A percentile compares a stretch with the other conserved stretches of the same genome.
Conservation (phyloP, 2,113 vertebrate genomes). For the Engraulis encrasicolus region DNA sequence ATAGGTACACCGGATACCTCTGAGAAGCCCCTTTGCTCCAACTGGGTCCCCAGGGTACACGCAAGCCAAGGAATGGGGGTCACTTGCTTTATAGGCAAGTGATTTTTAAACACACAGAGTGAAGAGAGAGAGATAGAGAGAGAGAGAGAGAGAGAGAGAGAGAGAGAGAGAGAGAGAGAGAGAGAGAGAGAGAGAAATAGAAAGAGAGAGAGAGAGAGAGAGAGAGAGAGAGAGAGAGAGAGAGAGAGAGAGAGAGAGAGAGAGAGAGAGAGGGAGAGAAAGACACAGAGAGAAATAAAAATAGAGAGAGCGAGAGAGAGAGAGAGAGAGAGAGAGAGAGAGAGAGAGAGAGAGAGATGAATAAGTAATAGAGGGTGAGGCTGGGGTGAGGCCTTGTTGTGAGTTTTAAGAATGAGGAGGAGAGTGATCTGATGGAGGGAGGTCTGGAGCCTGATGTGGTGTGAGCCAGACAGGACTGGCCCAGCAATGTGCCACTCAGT, state of each 20-base stretch:
- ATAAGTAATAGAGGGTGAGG: slow-evolving; percentile 47
- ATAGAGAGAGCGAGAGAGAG: no score
- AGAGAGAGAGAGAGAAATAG: slow-evolving; percentile 53
- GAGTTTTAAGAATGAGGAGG: slow-evolving; percentile 19
- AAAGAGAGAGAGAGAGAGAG: not conserved
- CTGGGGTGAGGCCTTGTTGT: slow-evolving; percentile 29
- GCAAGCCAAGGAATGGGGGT: slow-evolving; percentile 45
- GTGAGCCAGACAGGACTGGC: slow-evolving; percentile 5
- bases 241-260: slow-evolving; percentile 26
- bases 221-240: slow-evolving; percentile 48
- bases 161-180: not conserved
- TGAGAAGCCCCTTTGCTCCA: not conserved
- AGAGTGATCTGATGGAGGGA: not conserved
- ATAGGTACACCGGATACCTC: not conserved
- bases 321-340: no score
- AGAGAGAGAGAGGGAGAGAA: not conserved
- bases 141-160: no score
- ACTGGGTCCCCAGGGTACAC: slow-evolving; percentile 35
- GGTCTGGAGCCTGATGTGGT: not conserved
- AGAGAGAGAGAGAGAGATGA: slow-evolving; percentile 34
- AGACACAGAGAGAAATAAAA: slow-evolving; percentile 21
- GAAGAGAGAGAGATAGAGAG: no score
- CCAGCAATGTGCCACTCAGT: slow-evolving; percentile 26
- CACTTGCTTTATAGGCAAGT: slow-evolving; percentile 48
- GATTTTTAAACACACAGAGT: slow-evolving; percentile 43